phyloP scores from a whole-genome alignment of 30 jellyfish, hydroid and myxozoan species.

The Turritopsis dohrnii region DNA sequence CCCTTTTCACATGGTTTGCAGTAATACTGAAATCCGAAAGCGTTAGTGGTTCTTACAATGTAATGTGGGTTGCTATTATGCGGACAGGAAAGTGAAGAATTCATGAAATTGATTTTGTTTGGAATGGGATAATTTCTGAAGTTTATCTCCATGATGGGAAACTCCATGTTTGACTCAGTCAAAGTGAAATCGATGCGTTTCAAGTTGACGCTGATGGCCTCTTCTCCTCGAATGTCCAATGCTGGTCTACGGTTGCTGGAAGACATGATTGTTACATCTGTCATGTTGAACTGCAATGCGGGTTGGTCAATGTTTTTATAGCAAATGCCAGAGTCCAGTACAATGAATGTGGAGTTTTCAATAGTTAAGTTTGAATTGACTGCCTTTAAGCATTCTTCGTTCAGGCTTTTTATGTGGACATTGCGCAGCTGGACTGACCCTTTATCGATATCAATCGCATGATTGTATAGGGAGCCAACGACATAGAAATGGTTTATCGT shows the following conservation, averaged over 20 bases:
- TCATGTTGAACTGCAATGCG: background rate
- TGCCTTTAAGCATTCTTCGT: background rate
- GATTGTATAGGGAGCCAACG: too few species aligned
- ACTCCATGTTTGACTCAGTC: background rate
- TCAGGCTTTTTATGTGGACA: background rate
- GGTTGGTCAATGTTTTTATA: too few species aligned
- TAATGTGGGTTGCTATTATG: background rate
- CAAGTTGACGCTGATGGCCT: background rate
- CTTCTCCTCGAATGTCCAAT: background rate
- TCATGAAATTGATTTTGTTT: background rate
- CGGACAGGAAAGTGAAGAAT: background rate
- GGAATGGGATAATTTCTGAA: background rate
- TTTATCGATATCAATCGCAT: too few species aligned
- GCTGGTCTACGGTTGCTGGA: background rate
- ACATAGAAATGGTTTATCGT: too few species aligned
- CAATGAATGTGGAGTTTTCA: background rate
- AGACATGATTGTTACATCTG: background rate
- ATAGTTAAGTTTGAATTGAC: background rate
- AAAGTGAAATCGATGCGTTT: background rate
- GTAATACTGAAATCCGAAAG: background rate
- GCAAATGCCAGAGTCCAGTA: background rate
- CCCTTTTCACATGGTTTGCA: background rate
- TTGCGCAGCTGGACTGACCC: too few species aligned
- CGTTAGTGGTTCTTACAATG: background rate
- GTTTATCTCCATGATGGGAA: background rate